phyloP scores from a whole-genome alignment of 1,140 invertebrate species.

The Brachionus calyciflorus region DNA sequence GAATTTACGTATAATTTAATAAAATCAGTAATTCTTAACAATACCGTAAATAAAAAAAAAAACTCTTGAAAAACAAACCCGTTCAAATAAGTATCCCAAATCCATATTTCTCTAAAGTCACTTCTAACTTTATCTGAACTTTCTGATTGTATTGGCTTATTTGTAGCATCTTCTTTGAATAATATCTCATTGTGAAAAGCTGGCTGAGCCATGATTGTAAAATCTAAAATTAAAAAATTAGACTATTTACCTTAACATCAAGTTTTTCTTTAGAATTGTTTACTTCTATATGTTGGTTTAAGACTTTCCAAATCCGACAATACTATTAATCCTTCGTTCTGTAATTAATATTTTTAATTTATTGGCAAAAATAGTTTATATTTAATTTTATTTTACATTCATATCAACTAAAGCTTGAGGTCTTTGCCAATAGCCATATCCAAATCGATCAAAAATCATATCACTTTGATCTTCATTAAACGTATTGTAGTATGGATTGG shows the following conservation, averaged over 20 bases:
- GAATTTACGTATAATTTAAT: background rate
- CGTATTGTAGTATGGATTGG: background rate
- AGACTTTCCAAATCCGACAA: background rate
- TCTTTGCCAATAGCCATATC: conserved; percentile 10
- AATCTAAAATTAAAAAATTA: background rate
- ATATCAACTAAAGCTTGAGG: background rate
- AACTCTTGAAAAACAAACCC: too few relatives aligned
- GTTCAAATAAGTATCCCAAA: conserved; percentile 35
- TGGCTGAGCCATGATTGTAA: background rate
- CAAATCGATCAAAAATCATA: background rate
- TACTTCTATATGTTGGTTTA: background rate
- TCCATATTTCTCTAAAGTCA: conserved; percentile 42
- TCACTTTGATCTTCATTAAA: background rate
- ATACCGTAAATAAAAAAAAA: too few relatives aligned
- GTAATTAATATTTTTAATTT: background rate
- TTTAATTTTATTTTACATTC: conserved; percentile 15
- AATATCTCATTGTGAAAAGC: too few relatives aligned
- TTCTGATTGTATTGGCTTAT: background rate
- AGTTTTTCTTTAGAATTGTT: background rate
- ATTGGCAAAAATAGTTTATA: background rate
- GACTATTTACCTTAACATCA: background rate
- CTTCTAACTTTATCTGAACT: background rate
- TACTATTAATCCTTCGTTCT: background rate
- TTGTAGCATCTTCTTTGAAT: background rate
- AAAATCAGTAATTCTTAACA: too few relatives aligned